Evolutionary conservation across 2,888 invertebrate genomes (phyloP).

Genomic region (Nomada fucata): DNA sequence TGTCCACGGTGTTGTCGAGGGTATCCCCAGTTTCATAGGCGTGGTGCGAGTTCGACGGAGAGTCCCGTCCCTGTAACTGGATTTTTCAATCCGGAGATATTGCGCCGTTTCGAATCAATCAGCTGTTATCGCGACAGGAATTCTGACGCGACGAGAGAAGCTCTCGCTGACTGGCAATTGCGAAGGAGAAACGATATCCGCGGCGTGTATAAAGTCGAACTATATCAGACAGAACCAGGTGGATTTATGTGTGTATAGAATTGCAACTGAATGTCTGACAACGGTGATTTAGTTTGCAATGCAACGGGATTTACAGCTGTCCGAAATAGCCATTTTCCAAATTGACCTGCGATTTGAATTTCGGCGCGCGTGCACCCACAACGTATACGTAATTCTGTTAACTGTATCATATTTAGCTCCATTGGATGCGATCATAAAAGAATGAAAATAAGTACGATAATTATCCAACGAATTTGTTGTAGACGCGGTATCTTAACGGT

Average conservation of each 20-base stretch:
- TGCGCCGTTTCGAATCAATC: conserved; percentile 44
- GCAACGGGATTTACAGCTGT: conserved; percentile 48
- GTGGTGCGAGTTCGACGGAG: neutral
- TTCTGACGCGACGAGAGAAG: conserved; percentile 34
- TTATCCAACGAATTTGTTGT: no score
- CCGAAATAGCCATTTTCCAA: conserved; percentile 36
- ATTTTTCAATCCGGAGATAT: conserved; percentile 33
- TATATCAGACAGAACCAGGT: conserved; percentile 31
- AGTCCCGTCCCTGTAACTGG: conserved; percentile 25
- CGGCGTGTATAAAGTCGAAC: conserved; percentile 46
- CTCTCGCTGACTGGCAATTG: conserved; percentile 27
- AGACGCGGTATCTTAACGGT: no score
- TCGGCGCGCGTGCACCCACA: neutral
- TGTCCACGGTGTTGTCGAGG: neutral
- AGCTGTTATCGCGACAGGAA: conserved; percentile 40
- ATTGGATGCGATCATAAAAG: no score
- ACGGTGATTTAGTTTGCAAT: conserved; percentile 52
- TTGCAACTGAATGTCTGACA: conserved; percentile 55
- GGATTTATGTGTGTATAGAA: conserved; percentile 56
- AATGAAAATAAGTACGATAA: no score
- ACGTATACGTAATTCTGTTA: no score
- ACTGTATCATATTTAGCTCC: no score
- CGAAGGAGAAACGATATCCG: conserved; percentile 54
- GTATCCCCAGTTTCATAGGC: neutral
- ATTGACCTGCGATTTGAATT: conserved; percentile 47